Evolutionary conservation across 2,888 invertebrate genomes (phyloP).

Genomic region (Athrips mouffetella): DNA sequence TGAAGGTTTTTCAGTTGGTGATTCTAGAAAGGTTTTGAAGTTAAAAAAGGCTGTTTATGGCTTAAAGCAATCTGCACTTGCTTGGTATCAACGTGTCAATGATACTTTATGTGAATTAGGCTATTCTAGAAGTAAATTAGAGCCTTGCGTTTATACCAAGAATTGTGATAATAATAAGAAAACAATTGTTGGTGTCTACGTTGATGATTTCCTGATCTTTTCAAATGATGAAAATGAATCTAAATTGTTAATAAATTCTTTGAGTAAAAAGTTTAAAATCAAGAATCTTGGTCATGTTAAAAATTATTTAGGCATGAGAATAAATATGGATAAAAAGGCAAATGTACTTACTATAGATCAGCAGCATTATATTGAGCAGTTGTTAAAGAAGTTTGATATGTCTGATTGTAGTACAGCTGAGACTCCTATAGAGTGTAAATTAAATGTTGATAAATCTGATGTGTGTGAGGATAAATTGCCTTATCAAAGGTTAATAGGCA

Average conservation of each 20-base stretch:
- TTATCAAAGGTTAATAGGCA: constrained; percentile 13
- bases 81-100: too few species aligned
- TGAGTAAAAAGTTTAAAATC: too few species aligned
- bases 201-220: constrained; percentile 11
- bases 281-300: too few species aligned
- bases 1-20: background rate
- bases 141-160: constrained; percentile 10
- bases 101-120: too few species aligned
- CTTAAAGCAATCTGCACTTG: constrained; percentile 4
- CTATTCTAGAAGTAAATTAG: background rate
- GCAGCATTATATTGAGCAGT: too few species aligned
- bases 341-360: too few species aligned
- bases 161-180: background rate
- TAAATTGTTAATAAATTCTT: too few species aligned
- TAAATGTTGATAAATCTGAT: constrained; percentile 9
- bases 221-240: too few species aligned
- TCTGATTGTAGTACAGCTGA: too few species aligned
- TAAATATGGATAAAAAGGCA: too few species aligned
- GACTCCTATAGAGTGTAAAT: constrained; percentile 13
- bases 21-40: background rate
- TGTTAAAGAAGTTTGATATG: too few species aligned
- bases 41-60: constrained; percentile 7
- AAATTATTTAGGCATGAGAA: too few species aligned
- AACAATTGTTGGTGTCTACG: constrained; percentile 7
- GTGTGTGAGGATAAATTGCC: background rate